phyloP scores from a whole-genome alignment of 2,797 vertebrate species.

The Selene dorsalis region DNA sequence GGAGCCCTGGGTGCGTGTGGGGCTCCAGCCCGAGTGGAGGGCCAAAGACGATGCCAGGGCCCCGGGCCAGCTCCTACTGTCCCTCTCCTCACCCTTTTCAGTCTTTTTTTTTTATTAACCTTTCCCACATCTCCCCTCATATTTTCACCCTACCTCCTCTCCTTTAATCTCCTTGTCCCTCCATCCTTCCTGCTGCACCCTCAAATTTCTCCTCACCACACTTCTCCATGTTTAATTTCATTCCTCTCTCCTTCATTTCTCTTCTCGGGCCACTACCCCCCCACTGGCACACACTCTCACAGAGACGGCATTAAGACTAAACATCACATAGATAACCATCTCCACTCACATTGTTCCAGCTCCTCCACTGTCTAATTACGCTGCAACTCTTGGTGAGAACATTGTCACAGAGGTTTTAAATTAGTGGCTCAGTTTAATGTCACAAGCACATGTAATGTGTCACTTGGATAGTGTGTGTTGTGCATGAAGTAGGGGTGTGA shows the following conservation, averaged over 20 bases:
- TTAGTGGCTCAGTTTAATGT: slow-evolving; percentile 50
- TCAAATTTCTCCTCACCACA: not conserved
- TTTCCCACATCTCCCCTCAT: slow-evolving; percentile 2
- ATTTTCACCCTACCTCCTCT: slow-evolving; percentile 4
- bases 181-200: not conserved
- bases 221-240: slow-evolving; percentile 2
- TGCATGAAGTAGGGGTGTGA: slow-evolving; percentile 6
- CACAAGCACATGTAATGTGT: slow-evolving; percentile 28
- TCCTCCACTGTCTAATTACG: slow-evolving; percentile 46
- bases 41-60: slow-evolving; percentile 38
- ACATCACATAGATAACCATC: slow-evolving; percentile 45
- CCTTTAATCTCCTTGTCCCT: not conserved
- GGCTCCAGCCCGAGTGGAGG: slow-evolving; percentile 8
- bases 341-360: slow-evolving; percentile 17
- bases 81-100: not conserved
- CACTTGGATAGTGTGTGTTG: slow-evolving; percentile 5
- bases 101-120: slow-evolving; percentile 17
- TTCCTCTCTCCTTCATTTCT: not conserved
- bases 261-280: not conserved
- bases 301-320: slow-evolving; percentile 16
- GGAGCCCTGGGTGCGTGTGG: slow-evolving; percentile 29
- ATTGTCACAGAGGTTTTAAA: slow-evolving; percentile 33
- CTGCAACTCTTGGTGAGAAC: slow-evolving; percentile 22
- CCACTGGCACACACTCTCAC: not conserved
- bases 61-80: slow-evolving; percentile 31